Evolutionary conservation across 23 tunicate genomes (phyloP).

Genomic region (Styela clava): DNA sequence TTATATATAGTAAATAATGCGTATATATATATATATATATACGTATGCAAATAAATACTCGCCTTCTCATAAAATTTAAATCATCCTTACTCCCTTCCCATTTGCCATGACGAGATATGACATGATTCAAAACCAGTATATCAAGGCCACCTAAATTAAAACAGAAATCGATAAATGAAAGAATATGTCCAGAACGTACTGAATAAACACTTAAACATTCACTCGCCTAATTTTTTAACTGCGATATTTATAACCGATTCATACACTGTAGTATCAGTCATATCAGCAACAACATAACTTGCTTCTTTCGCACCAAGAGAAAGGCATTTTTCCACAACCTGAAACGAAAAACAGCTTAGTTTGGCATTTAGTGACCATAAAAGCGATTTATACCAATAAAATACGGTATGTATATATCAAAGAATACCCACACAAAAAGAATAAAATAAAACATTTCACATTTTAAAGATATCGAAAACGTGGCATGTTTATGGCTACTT

Average conservation of each 20-base stretch:
- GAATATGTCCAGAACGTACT: background rate
- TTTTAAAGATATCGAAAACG: too few relatives aligned
- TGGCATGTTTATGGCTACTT: too few relatives aligned
- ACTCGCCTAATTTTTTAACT: conserved; percentile 36
- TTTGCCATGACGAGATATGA: conserved; percentile 15
- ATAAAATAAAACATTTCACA: too few relatives aligned
- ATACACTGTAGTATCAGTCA: conserved; percentile 37
- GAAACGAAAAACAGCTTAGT: background rate
- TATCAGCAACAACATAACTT: conserved; percentile 56
- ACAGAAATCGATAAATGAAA: too few relatives aligned
- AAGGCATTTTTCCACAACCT: conserved; percentile 55
- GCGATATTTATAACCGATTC: conserved; percentile 27
- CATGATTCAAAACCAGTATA: conserved; percentile 68
- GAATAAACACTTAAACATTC: background rate
- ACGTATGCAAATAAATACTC: too few relatives aligned
- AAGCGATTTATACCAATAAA: too few relatives aligned
- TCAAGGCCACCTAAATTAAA: conserved; percentile 61
- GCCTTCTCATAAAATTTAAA: conserved; percentile 43
- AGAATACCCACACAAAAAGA: too few relatives aligned
- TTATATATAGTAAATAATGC: too few relatives aligned
- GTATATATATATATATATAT: too few relatives aligned
- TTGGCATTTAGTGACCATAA: too few relatives aligned
- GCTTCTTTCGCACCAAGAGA: conserved; percentile 49
- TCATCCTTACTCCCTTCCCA: conserved; percentile 45
- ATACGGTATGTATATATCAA: too few relatives aligned